A percentile compares a stretch with the other conserved stretches of the same genome.
Evolutionary conservation across 2,797 vertebrate genomes (phyloP).

Genomic region (Microchirus variegatus): DNA sequence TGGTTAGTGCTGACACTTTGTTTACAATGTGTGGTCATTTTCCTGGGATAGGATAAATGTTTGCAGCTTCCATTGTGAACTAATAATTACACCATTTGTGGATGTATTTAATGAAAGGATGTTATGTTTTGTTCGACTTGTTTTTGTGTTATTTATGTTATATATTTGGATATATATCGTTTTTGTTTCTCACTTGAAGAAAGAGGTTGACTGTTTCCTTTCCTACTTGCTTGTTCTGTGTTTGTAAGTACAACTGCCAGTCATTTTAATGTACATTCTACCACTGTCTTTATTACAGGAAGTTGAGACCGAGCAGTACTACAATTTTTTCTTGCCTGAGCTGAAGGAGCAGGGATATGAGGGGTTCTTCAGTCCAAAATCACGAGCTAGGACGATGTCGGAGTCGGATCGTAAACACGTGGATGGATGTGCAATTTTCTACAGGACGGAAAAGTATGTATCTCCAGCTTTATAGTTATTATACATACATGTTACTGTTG

Average conservation of each 20-base stretch:
- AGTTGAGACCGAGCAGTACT: slow-evolving; percentile 98
- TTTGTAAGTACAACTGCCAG: too few species aligned
- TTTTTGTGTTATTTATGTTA: not conserved
- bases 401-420: slow-evolving; percentile 98
- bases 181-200: not conserved
- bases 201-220: too few species aligned
- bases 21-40: not conserved
- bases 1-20: not conserved
- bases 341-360: slow-evolving; percentile 96
- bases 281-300: slow-evolving; percentile 78
- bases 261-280: not conserved
- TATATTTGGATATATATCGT: too few species aligned
- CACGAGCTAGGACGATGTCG: slow-evolving; percentile 97
- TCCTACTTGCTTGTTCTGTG: too few species aligned
- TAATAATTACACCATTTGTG: not conserved
- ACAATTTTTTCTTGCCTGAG: slow-evolving; percentile 94
- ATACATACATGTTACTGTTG: not conserved
- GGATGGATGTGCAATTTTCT: slow-evolving; percentile 97
- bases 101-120: not conserved
- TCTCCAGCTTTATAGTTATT: not conserved
- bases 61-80: not conserved
- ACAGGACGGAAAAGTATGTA: slow-evolving; percentile 94
- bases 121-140: not conserved
- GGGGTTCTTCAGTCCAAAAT: slow-evolving; percentile 98
- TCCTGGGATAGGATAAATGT: not conserved